These are phyloP conservation scores for Enteromius trimaculatus DNA, from an alignment of 2,797 vertebrate species.

Conservation along the genomic window DNA sequence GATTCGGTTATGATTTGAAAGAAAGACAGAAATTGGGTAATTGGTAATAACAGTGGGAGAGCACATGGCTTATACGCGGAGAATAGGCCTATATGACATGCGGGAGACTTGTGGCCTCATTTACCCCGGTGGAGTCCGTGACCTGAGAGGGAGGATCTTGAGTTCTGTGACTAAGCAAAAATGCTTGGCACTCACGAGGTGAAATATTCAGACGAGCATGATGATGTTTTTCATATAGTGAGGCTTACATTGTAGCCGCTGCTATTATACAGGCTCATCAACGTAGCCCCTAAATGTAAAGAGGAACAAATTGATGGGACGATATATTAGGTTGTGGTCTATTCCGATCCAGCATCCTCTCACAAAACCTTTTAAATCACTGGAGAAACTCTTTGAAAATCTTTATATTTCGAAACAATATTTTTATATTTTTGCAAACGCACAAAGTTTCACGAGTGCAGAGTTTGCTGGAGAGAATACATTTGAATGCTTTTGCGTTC, in stretches of 20 bases:
- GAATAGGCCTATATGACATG: constrained; percentile 43
- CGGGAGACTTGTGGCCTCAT: constrained; percentile 57
- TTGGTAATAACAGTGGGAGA: constrained; percentile 57
- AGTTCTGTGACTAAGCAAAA: constrained; percentile 34
- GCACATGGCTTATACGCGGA: constrained; percentile 53
- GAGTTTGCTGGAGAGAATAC: not conserved
- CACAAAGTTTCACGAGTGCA: not conserved
- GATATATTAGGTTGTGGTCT: not conserved
- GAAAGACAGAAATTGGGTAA: constrained; percentile 51
- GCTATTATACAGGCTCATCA: not conserved
- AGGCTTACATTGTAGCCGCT: not conserved
- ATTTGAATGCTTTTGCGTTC: not conserved
- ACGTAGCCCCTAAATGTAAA: not conserved
- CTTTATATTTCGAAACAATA: not conserved
- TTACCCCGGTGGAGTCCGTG: constrained; percentile 47
- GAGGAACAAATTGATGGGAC: not conserved
- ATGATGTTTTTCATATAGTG: not conserved
- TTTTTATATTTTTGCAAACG: no score
- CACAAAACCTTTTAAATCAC: not conserved
- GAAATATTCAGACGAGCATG: not conserved
- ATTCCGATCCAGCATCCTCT: not conserved
- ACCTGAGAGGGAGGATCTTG: constrained; percentile 12
- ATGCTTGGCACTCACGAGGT: not conserved
- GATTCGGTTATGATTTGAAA: constrained; percentile 61
- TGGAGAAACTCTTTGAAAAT: no score